Percentiles rank a stretch among this genome's conserved stretches.
These are phyloP conservation scores for Ephestia elutella DNA, from an alignment of 1,140 invertebrate genomes.

Conservation along the genomic window DNA sequence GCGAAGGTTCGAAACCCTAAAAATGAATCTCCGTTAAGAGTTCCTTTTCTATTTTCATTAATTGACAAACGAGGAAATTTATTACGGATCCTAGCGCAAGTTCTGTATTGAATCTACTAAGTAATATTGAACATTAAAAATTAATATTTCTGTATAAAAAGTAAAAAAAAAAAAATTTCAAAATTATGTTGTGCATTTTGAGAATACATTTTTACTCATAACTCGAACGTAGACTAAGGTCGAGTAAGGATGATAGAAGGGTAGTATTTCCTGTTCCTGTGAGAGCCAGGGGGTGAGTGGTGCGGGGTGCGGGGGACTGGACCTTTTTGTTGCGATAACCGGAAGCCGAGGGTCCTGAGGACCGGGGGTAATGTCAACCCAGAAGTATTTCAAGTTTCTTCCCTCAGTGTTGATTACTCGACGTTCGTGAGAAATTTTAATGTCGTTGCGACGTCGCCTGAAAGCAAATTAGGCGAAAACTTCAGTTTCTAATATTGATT, in stretches of 20 bases:
- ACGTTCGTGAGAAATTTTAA: slow-evolving; percentile 1
- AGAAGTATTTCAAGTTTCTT: slow-evolving; percentile 69
- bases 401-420: slow-evolving; percentile 57
- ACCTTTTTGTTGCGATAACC: slow-evolving; percentile 70
- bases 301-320: slow-evolving; percentile 34
- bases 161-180: too few relatives aligned
- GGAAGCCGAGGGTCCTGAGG: slow-evolving; percentile 66
- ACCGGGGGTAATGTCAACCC: slow-evolving; percentile 69
- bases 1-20: too few relatives aligned
- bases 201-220: slow-evolving; percentile 45
- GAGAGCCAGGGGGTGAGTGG: slow-evolving; percentile 25
- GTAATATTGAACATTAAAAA: too few relatives aligned
- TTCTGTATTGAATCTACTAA: too few relatives aligned
- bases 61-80: too few relatives aligned
- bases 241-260: too few relatives aligned
- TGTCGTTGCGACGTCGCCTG: background rate
- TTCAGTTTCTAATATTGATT: background rate
- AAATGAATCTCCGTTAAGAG: too few relatives aligned
- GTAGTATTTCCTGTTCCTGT: slow-evolving; percentile 70
- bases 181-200: too few relatives aligned
- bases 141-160: too few relatives aligned
- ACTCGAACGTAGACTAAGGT: slow-evolving; percentile 17
- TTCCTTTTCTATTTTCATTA: too few relatives aligned
- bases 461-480: slow-evolving; percentile 1
- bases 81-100: too few relatives aligned